These are phyloP conservation scores for Peromyscus melanophrys DNA, from an alignment of 2,797 vertebrate genomes.

Conservation along the genomic window DNA sequence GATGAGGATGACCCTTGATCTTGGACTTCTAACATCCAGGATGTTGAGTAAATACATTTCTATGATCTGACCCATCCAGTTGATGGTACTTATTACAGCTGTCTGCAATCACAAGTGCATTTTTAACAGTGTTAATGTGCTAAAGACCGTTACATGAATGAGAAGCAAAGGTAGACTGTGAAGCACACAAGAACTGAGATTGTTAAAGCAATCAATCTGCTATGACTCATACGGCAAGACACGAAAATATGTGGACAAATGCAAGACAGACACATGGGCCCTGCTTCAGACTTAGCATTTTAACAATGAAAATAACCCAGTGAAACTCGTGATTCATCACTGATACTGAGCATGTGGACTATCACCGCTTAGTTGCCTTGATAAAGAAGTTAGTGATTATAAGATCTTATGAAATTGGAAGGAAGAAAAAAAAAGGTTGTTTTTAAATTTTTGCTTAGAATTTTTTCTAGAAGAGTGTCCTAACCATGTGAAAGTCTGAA, in stretches of 20 bases:
- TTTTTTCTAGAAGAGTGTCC: slow-evolving; percentile 19
- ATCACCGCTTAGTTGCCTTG: background rate
- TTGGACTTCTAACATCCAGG: background rate
- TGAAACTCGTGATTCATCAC: background rate
- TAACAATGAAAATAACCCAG: background rate
- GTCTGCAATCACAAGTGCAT: background rate
- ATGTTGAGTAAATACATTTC: background rate
- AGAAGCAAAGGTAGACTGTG: background rate
- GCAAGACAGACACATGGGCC: background rate
- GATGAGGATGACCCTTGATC: background rate
- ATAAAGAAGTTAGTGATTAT: background rate
- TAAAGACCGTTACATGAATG: background rate
- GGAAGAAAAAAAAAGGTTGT: too few relatives aligned
- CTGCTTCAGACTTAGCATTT: background rate
- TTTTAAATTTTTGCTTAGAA: slow-evolving; percentile 30
- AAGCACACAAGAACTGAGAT: background rate
- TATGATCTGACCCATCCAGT: background rate
- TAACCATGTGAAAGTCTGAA: slow-evolving; percentile 21
- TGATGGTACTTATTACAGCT: background rate
- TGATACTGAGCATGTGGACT: background rate
- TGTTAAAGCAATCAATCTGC: background rate
- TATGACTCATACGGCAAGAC: background rate
- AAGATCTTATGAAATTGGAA: background rate
- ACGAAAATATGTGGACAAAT: background rate
- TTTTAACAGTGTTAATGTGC: background rate